Percentiles rank a stretch among this genome's conserved stretches.
Conservation (phyloP, 2,888 invertebrate genomes). For the Caenorhabditis sp. region DNA sequence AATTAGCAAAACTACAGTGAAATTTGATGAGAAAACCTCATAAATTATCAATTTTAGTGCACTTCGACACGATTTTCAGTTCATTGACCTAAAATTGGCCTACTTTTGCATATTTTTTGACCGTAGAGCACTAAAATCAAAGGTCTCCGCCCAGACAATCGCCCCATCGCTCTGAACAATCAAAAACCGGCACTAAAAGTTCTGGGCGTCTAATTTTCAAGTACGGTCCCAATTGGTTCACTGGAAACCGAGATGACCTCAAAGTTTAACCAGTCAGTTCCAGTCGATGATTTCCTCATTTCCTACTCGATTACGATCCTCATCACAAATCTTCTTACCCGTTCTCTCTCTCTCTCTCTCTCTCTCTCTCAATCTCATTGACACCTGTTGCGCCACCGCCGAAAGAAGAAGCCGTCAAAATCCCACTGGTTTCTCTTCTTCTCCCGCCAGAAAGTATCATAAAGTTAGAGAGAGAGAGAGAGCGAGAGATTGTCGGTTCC, state of each 20-base stretch:
- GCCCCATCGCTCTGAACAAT: too few relatives aligned
- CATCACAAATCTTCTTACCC: conserved; percentile 12
- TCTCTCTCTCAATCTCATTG: conserved; percentile 13
- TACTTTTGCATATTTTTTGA: neutral
- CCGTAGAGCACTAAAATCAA: too few relatives aligned
- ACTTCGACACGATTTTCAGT: too few relatives aligned
- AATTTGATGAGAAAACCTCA: too few relatives aligned
- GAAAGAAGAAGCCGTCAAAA: conserved; percentile 21
- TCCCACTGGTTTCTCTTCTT: conserved; percentile 35
- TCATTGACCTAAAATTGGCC: neutral
- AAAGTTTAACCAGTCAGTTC: too few relatives aligned
- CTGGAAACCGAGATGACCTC: too few relatives aligned
- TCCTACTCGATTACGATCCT: too few relatives aligned
- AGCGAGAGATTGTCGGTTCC: neutral
- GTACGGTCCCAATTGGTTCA: too few relatives aligned
- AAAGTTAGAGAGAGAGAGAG: conserved; percentile 12
- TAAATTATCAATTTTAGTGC: too few relatives aligned
- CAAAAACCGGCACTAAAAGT: too few relatives aligned
- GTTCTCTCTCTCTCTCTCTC: conserved; percentile 28
- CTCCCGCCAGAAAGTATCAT: conserved; percentile 35
- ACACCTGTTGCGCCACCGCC: conserved; percentile 29
- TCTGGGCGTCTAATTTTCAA: neutral
- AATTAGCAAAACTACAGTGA: too few relatives aligned
- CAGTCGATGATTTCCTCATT: too few relatives aligned
- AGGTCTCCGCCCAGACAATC: neutral